A percentile compares a stretch with the other conserved stretches of the same genome.
Conservation (phyloP, 2,113 vertebrate genomes). For the Dicaeum eximium region DNA sequence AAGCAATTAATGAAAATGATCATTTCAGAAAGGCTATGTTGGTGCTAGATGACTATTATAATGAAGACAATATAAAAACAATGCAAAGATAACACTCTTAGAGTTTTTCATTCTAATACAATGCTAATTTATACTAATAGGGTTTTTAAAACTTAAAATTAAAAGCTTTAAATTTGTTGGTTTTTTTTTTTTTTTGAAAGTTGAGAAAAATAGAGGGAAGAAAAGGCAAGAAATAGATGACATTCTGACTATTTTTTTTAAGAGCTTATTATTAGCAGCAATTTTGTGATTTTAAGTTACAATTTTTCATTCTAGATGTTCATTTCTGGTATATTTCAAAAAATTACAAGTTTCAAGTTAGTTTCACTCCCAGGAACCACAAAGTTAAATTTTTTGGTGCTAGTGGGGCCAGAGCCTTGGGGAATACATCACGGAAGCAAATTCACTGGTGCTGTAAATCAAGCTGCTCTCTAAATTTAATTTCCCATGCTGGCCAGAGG, state of each 20-base stretch:
- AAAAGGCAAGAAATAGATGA: background rate
- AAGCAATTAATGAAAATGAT: background rate
- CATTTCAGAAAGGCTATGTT: background rate
- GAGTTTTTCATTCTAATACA: background rate
- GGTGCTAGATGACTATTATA: background rate
- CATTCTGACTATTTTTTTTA: background rate
- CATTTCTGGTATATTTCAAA: background rate
- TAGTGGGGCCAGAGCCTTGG: background rate
- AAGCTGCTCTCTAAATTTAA: background rate
- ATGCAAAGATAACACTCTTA: no score
- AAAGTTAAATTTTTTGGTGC: background rate
- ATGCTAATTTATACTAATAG: background rate
- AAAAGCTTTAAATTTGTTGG: background rate
- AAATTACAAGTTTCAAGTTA: background rate
- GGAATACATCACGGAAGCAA: background rate
- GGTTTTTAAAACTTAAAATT: background rate
- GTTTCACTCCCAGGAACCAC: background rate
- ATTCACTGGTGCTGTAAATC: background rate
- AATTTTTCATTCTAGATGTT: background rate
- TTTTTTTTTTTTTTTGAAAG: background rate
- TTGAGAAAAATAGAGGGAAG: background rate
- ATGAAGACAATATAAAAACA: background rate
- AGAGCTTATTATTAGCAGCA: background rate
- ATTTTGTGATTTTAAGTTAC: background rate
- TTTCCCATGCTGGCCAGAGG: background rate